Conservation (phyloP, 2,888 invertebrate genomes). For the Drosophila leonis region DNA sequence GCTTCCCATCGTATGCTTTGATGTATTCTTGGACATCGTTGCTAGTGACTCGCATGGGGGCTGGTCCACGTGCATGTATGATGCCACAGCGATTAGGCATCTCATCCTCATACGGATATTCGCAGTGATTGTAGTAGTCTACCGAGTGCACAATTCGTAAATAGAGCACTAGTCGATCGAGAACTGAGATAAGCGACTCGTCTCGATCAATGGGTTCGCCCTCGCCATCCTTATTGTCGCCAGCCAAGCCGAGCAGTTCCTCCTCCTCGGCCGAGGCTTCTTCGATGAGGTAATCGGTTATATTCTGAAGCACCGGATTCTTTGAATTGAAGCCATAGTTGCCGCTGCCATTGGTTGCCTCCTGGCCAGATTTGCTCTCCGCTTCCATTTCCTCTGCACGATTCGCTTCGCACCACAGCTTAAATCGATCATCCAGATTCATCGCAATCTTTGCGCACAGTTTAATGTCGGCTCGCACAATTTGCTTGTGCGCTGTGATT, state of each 20-base stretch:
- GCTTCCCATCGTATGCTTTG: constrained; percentile 94
- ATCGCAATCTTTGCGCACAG: constrained; percentile 96
- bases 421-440: constrained; percentile 93
- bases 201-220: constrained; percentile 89
- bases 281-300: constrained; percentile 98
- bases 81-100: constrained; percentile 99
- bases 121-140: constrained; percentile 99
- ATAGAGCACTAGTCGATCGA: constrained; percentile 94
- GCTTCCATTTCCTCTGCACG: background rate
- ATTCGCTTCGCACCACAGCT: constrained; percentile 89
- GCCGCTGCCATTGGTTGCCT: constrained; percentile 47
- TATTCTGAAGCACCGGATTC: constrained; percentile 98
- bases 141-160: constrained; percentile 98
- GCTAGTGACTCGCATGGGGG: constrained; percentile 91
- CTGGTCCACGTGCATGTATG: constrained; percentile 97
- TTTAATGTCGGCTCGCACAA: constrained; percentile 96
- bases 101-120: constrained; percentile 99
- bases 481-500: constrained; percentile 94
- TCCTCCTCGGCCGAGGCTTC: constrained; percentile 99
- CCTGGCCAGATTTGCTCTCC: constrained; percentile 14
- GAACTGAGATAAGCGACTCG: constrained; percentile 89
- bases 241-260: constrained; percentile 90
- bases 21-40: constrained; percentile 89
- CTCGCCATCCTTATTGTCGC: constrained; percentile 85
- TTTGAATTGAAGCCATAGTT: constrained; percentile 91